Percentiles rank a stretch among this genome's conserved stretches.
phyloP scores from a whole-genome alignment of 2,797 vertebrate genomes.

The Channa striata region DNA sequence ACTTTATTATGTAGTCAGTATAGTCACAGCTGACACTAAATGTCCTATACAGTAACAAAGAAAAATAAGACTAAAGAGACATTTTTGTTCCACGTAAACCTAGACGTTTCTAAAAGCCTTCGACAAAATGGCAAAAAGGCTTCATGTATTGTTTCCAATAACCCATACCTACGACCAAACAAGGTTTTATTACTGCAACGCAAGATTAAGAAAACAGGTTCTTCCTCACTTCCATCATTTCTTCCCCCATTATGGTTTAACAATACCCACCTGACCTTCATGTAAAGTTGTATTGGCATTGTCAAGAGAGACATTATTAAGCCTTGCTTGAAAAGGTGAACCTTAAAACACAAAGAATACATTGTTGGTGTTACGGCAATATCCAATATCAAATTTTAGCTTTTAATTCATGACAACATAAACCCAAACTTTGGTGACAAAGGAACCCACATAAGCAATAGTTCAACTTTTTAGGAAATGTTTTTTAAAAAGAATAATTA shows the following conservation, averaged over 20 bases:
- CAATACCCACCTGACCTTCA: slow-evolving; percentile 70
- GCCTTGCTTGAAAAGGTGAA: slow-evolving; percentile 14
- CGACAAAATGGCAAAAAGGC: not conserved
- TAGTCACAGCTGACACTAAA: too few relatives aligned
- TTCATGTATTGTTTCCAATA: not conserved
- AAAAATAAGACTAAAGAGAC: not conserved
- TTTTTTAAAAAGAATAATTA: too few relatives aligned
- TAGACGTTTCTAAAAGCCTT: not conserved
- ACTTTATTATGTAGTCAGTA: too few relatives aligned
- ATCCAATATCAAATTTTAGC: not conserved
- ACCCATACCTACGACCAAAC: not conserved
- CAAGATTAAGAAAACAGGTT: not conserved
- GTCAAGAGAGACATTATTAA: slow-evolving; percentile 34
- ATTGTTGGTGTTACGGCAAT: slow-evolving; percentile 8
- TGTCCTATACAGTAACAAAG: too few relatives aligned
- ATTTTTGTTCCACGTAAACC: not conserved
- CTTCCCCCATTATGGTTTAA: not conserved
- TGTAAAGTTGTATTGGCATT: slow-evolving; percentile 33
- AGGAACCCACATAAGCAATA: not conserved
- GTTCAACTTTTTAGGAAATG: not conserved
- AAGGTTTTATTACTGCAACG: not conserved
- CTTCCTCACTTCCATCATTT: not conserved
- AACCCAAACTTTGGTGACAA: accelerated
- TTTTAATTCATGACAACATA: not conserved
- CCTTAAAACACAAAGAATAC: slow-evolving; percentile 66